Evolutionary conservation across 2,797 vertebrate species (phyloP).

Genomic region (Melanotaenia maccullochi): DNA sequence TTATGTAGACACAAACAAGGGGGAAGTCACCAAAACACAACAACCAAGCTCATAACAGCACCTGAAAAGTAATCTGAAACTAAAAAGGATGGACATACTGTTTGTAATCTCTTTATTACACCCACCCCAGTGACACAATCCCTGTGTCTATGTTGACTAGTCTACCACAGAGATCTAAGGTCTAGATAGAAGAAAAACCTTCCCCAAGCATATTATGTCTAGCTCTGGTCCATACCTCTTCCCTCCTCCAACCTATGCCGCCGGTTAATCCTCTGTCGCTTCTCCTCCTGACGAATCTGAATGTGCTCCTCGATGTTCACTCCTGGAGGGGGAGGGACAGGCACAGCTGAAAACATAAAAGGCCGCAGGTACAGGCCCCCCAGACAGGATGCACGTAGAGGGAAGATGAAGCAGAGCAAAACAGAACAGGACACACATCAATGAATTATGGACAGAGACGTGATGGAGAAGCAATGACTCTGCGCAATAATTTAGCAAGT

Average conservation of each 20-base stretch:
- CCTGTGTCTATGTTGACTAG: slow-evolving; percentile 12
- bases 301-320: slow-evolving; percentile 99
- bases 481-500: slow-evolving; percentile 38
- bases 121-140: slow-evolving; percentile 17
- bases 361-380: slow-evolving; percentile 70
- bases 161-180: slow-evolving; percentile 19
- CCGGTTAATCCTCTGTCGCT: slow-evolving; percentile 94
- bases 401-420: slow-evolving; percentile 74
- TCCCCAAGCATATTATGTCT: slow-evolving; percentile 10
- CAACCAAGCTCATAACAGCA: slow-evolving; percentile 66
- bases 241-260: slow-evolving; percentile 95
- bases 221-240: slow-evolving; percentile 87
- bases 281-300: slow-evolving; percentile 97
- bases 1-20: slow-evolving; percentile 67
- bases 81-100: slow-evolving; percentile 31
- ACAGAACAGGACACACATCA: slow-evolving; percentile 79
- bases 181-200: slow-evolving; percentile 9
- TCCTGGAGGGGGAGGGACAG: slow-evolving; percentile 94
- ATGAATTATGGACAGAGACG: slow-evolving; percentile 75
- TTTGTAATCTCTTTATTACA: slow-evolving; percentile 12
- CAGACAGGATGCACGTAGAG: slow-evolving; percentile 66
- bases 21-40: slow-evolving; percentile 70
- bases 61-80: slow-evolving; percentile 30
- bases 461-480: slow-evolving; percentile 73
- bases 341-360: slow-evolving; percentile 91